Conservation (phyloP, 2,113 vertebrate genomes). For the Meriones unguiculatus region DNA sequence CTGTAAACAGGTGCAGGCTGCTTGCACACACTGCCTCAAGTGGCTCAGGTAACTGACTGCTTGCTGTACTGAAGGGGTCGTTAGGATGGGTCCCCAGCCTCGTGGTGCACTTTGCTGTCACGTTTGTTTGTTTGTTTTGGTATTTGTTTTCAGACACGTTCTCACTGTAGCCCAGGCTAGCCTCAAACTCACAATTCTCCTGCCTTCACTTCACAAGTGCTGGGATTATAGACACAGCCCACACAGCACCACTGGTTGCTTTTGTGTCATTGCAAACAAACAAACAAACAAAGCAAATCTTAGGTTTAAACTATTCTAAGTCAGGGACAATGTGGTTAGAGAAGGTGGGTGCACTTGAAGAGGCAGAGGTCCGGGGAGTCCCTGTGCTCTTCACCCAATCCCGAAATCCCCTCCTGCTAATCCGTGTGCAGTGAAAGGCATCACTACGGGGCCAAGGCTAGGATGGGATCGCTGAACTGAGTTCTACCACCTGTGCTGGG, state of each 20-base stretch:
- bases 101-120: neutral
- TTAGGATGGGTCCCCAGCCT: neutral
- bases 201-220: neutral
- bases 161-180: neutral
- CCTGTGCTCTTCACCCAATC: neutral
- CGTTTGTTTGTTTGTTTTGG: neutral
- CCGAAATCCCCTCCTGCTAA: fast-evolving
- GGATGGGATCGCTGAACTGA: neutral
- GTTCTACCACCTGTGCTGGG: neutral
- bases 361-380: neutral
- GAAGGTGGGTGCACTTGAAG: neutral
- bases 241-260: neutral
- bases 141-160: neutral
- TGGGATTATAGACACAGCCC: neutral
- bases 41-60: no score
- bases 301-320: neutral
- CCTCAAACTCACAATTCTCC: neutral
- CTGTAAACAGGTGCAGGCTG: neutral
- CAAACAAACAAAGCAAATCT: neutral
- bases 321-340: neutral
- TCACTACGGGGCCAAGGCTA: neutral
- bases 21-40: fast-evolving
- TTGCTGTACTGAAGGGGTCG: neutral
- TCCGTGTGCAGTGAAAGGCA: neutral
- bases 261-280: neutral